Percentiles rank a stretch among this genome's conserved stretches.
These are phyloP conservation scores for Chymomyza fuscimana DNA, from an alignment of 2,888 invertebrate species.

Conservation along the genomic window DNA sequence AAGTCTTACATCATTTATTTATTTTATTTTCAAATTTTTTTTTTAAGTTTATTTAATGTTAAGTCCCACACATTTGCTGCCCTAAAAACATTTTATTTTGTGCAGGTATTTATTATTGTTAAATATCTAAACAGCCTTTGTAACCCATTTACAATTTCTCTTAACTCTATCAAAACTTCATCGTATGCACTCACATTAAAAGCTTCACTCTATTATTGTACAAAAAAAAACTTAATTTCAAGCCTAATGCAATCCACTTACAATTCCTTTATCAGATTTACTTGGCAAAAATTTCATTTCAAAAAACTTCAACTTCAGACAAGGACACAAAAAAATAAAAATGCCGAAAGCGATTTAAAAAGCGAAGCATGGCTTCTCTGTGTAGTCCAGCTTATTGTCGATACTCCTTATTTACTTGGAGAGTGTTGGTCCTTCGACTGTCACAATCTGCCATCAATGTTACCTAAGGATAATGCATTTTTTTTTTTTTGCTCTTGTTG, in stretches of 20 bases:
- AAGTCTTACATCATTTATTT: no score
- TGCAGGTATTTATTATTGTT: background rate
- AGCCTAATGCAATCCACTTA: conserved; percentile 54
- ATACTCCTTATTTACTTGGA: conserved; percentile 50
- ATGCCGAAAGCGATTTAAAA: conserved; percentile 36
- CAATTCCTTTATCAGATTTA: conserved; percentile 65
- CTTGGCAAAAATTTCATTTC: conserved; percentile 58
- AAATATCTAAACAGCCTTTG: background rate
- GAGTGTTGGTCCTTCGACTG: conserved; percentile 28
- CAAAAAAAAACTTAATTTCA: conserved; percentile 37
- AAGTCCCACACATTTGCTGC: no score
- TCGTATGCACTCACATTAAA: background rate
- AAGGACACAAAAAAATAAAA: conserved; percentile 23
- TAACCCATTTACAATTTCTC: background rate
- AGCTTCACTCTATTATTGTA: background rate
- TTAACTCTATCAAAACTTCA: background rate
- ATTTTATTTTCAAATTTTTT: no score
- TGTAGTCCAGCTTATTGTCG: conserved; percentile 49
- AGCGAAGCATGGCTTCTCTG: background rate
- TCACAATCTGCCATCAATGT: conserved; percentile 53
- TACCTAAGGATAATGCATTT: conserved; percentile 38
- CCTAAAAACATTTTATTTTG: background rate
- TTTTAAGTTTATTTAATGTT: no score
- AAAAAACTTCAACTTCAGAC: conserved; percentile 53
- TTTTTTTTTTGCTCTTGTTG: conserved; percentile 3